Evolutionary conservation across 2,797 vertebrate species (phyloP).

Genomic region (Lutjanus argentimaculatus): DNA sequence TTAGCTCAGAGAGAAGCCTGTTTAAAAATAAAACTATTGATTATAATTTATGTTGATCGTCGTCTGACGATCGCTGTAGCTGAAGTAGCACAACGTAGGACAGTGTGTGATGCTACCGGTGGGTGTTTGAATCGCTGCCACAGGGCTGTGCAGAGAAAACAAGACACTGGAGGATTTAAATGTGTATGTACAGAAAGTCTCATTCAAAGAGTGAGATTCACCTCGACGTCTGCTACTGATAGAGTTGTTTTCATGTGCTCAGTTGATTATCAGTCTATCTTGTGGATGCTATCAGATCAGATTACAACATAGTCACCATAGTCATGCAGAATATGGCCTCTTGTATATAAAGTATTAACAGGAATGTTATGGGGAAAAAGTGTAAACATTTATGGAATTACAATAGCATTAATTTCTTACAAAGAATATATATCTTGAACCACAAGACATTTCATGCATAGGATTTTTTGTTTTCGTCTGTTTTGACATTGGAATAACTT

Average conservation of each 20-base stretch:
- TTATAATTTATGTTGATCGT: constrained; percentile 44
- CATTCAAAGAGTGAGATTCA: constrained; percentile 31
- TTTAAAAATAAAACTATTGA: constrained; percentile 35
- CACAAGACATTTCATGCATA: constrained; percentile 85
- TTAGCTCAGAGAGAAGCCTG: constrained; percentile 63
- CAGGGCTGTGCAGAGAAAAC: constrained; percentile 59
- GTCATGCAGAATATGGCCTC: constrained; percentile 80
- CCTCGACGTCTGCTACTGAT: constrained; percentile 59
- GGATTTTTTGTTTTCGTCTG: constrained; percentile 70
- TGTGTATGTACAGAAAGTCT: constrained; percentile 51
- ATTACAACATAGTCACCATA: constrained; percentile 63
- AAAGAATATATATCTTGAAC: constrained; percentile 81
- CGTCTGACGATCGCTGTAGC: constrained; percentile 40
- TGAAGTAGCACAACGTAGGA: constrained; percentile 50
- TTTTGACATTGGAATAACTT: constrained; percentile 74
- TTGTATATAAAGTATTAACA: constrained; percentile 68
- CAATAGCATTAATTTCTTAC: constrained; percentile 76
- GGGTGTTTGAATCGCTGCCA: constrained; percentile 57
- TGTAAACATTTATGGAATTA: constrained; percentile 82
- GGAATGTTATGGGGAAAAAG: constrained; percentile 72
- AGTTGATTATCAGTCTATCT: constrained; percentile 53
- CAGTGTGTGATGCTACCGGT: constrained; percentile 54
- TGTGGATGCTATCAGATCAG: constrained; percentile 62
- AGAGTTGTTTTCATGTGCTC: constrained; percentile 57
- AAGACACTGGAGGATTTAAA: constrained; percentile 50